These are phyloP conservation scores for Clupea harengus DNA, from an alignment of 2,113 vertebrate species.

Conservation along the genomic window DNA sequence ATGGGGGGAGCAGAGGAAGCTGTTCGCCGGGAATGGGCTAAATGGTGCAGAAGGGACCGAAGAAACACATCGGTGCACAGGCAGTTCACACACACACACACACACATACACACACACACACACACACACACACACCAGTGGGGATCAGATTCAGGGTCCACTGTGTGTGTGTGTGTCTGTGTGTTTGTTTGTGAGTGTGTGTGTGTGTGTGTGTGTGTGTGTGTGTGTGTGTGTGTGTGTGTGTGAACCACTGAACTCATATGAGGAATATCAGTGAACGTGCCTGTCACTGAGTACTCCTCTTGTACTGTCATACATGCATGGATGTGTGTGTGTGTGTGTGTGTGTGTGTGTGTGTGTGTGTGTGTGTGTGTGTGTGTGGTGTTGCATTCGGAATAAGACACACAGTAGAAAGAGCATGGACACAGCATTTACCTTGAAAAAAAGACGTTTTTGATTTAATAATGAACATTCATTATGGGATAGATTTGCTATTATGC, in stretches of 20 bases:
- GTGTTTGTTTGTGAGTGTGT: slow-evolving; percentile 5
- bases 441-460: background rate
- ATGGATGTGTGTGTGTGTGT: background rate
- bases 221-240: background rate
- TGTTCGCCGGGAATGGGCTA: slow-evolving; percentile 46
- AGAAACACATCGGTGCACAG: slow-evolving; percentile 43
- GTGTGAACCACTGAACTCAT: background rate
- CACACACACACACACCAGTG: background rate
- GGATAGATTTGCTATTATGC: too few species aligned
- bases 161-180: background rate
- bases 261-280: too few species aligned
- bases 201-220: background rate
- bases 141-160: background rate
- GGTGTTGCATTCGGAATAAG: background rate
- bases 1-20: slow-evolving; percentile 48
- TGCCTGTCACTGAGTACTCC: too few species aligned
- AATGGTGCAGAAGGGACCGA: slow-evolving; percentile 57
- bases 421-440: too few species aligned
- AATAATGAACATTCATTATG: background rate
- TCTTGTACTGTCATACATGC: background rate
- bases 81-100: background rate
- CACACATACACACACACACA: background rate
- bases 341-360: background rate
- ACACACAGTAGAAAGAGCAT: too few species aligned
- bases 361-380: background rate